phyloP scores from a whole-genome alignment of 2,888 invertebrate genomes.

The Eucriotettix oculatus region DNA sequence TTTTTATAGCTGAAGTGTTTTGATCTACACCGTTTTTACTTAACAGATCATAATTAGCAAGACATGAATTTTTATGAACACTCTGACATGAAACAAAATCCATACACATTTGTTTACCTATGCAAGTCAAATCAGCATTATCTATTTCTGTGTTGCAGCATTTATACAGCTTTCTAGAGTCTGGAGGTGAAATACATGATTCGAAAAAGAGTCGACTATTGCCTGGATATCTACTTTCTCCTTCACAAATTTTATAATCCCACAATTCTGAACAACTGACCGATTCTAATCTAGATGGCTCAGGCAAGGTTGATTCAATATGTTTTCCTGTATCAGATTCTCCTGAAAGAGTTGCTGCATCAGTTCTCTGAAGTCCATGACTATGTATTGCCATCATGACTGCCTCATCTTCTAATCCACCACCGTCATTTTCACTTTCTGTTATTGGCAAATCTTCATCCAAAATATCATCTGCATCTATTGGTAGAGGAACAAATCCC shows the following conservation, averaged over 20 bases:
- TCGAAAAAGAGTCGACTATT: background rate
- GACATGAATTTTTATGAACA: background rate
- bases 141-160: background rate
- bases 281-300: background rate
- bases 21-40: background rate
- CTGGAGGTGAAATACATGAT: background rate
- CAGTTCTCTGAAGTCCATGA: conserved; percentile 40
- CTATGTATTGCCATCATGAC: conserved; percentile 59
- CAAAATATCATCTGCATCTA: conserved; percentile 12
- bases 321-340: background rate
- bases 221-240: background rate
- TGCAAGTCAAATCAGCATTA: no score
- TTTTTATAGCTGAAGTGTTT: no score
- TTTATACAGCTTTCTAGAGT: background rate
- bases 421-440: conserved; percentile 20
- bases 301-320: background rate
- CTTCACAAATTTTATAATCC: background rate
- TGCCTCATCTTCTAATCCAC: conserved; percentile 50
- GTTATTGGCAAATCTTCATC: conserved; percentile 20
- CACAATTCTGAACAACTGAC: background rate
- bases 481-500: conserved; percentile 31
- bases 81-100: no score
- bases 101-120: no score
- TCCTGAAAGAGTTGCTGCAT: background rate
- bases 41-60: background rate